A percentile compares a stretch with the other conserved stretches of the same genome.
These are phyloP conservation scores for Chlamydotis undulata DNA, from an alignment of 2,113 vertebrate genomes.

Conservation along the genomic window DNA sequence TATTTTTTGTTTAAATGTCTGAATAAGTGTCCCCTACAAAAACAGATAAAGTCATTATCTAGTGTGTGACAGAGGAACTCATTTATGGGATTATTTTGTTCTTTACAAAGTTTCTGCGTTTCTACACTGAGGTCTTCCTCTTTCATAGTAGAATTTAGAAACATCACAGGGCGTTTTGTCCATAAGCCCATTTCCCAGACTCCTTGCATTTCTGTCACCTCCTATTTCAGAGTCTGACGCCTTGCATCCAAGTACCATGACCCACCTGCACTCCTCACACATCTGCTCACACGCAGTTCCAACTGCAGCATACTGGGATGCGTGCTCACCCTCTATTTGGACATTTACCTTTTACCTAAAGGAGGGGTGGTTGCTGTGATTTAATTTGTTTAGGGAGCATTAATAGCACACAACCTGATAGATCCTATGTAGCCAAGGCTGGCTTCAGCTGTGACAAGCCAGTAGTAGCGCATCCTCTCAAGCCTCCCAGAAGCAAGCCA, in stretches of 20 bases:
- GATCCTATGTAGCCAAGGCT: background rate
- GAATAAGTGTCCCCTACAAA: too few relatives aligned
- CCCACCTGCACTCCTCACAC: background rate
- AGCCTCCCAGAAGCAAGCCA: background rate
- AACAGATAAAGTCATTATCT: background rate
- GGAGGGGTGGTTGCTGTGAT: background rate
- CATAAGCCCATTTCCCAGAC: background rate
- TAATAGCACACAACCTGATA: background rate
- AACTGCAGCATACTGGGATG: background rate
- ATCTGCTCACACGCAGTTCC: rapidly evolving
- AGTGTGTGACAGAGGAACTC: background rate
- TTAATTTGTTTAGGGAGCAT: background rate
- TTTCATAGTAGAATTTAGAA: background rate
- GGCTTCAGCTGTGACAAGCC: background rate
- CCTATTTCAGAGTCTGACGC: background rate
- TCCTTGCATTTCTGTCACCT: background rate
- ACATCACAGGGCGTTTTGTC: background rate
- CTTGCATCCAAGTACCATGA: background rate
- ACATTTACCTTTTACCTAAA: background rate
- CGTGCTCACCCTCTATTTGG: rapidly evolving
- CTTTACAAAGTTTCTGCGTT: background rate
- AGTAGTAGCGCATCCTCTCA: background rate
- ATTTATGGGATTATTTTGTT: background rate
- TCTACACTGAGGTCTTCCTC: background rate
- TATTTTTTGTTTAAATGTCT: too few relatives aligned